Conservation (phyloP, 2,113 vertebrate genomes). For the Charina bottae region DNA sequence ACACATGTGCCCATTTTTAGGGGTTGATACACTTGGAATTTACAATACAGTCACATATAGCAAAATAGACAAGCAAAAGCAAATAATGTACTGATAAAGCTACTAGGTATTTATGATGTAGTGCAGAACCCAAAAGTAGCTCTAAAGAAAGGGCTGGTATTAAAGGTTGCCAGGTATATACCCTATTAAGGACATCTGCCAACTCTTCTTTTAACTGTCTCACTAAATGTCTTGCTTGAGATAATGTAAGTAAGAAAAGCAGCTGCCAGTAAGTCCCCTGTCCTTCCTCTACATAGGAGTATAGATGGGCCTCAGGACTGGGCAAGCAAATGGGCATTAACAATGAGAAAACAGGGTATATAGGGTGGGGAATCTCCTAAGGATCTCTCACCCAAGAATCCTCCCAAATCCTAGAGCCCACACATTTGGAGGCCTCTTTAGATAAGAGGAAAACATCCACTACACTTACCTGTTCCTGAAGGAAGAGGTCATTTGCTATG, state of each 20-base stretch:
- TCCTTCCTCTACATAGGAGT: not conserved
- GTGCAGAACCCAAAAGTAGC: not conserved
- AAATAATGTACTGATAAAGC: not conserved
- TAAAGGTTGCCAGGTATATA: not conserved
- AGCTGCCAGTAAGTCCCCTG: not conserved
- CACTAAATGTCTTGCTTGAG: not conserved
- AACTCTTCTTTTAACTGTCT: not conserved
- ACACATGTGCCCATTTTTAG: not conserved
- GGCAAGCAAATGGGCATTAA: not conserved
- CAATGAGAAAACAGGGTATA: not conserved
- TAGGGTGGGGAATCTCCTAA: not conserved
- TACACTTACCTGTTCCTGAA: constrained; percentile 88
- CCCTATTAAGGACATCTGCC: not conserved
- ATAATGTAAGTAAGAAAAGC: not conserved
- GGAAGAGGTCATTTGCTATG: constrained; percentile 90
- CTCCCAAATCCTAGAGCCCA: not conserved
- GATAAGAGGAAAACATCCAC: not conserved
- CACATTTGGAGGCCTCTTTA: not conserved
- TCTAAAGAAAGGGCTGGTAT: not conserved
- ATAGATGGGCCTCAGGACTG: not conserved
- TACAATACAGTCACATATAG: not conserved
- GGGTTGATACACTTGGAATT: too few relatives aligned
- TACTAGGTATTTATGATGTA: not conserved
- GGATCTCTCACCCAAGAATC: too few relatives aligned
- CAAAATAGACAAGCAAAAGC: not conserved